Percentiles rank a stretch among this genome's conserved stretches.
phyloP scores from a whole-genome alignment of 1,140 invertebrate genomes.

The Physella acuta region DNA sequence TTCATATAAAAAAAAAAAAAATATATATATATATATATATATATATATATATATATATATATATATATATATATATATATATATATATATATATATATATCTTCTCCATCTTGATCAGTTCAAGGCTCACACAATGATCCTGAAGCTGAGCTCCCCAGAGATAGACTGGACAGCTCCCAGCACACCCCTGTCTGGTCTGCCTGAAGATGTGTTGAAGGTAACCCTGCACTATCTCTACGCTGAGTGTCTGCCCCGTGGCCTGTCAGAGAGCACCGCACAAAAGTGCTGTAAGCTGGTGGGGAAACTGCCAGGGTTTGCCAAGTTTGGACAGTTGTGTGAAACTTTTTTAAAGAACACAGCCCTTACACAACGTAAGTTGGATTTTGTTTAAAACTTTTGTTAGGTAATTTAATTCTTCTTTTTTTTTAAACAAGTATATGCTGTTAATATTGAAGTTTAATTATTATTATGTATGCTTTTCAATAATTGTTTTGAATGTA shows the following conservation, averaged over 20 bases:
- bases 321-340: constrained; percentile 65
- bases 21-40: no score
- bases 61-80: no score
- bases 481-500: background rate
- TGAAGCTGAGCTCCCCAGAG: constrained; percentile 64
- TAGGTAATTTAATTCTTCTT: background rate
- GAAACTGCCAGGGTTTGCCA: constrained; percentile 62
- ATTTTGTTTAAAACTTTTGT: no score
- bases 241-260: constrained; percentile 66
- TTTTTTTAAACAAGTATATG: constrained; percentile 3
- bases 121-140: constrained; percentile 67
- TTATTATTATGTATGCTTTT: background rate
- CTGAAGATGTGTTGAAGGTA: constrained; percentile 65
- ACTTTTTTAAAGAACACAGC: constrained; percentile 67
- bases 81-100: no score
- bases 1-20: no score
- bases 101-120: constrained; percentile 60
- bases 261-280: constrained; percentile 65
- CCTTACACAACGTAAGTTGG: constrained; percentile 69
- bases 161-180: constrained; percentile 62
- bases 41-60: no score
- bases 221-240: constrained; percentile 69
- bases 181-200: constrained; percentile 61
- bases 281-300: constrained; percentile 63
- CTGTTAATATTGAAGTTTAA: background rate